Conservation (phyloP, 1,140 invertebrate genomes). For the Ceratina australensis region DNA sequence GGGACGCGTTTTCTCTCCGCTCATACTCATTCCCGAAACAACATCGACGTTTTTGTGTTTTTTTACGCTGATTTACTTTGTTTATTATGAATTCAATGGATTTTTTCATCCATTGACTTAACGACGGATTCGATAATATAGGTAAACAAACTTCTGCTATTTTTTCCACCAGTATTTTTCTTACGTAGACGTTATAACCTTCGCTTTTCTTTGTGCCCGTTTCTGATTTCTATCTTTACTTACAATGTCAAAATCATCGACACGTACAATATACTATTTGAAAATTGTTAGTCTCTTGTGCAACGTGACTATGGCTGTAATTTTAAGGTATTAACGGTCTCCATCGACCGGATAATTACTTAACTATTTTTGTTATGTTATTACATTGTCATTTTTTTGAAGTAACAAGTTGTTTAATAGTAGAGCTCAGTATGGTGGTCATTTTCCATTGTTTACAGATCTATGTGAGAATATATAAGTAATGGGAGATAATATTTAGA, state of each 20-base stretch:
- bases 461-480: constrained; percentile 17
- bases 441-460: constrained; percentile 4
- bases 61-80: constrained; percentile 62
- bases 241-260: constrained; percentile 41
- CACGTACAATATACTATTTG: not conserved
- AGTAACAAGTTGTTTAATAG: constrained; percentile 3
- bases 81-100: constrained; percentile 62
- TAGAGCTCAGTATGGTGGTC: not conserved
- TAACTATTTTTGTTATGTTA: constrained; percentile 23
- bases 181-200: constrained; percentile 60
- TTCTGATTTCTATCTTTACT: constrained; percentile 41
- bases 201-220: constrained; percentile 53
- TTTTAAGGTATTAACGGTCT: not conserved
- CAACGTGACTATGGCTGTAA: not conserved
- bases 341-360: not conserved
- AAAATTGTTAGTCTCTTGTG: constrained; percentile 1
- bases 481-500: constrained; percentile 12
- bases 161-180: constrained; percentile 43
- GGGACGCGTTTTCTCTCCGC: constrained; percentile 15
- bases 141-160: constrained; percentile 50
- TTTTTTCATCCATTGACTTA: constrained; percentile 54
- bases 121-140: constrained; percentile 51
- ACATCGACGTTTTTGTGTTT: constrained; percentile 65
- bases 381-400: not conserved
- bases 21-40: constrained; percentile 46